A percentile compares a stretch with the other conserved stretches of the same genome.
These are phyloP conservation scores for Globia sparganii DNA, from an alignment of 2,888 invertebrate species.

Conservation along the genomic window DNA sequence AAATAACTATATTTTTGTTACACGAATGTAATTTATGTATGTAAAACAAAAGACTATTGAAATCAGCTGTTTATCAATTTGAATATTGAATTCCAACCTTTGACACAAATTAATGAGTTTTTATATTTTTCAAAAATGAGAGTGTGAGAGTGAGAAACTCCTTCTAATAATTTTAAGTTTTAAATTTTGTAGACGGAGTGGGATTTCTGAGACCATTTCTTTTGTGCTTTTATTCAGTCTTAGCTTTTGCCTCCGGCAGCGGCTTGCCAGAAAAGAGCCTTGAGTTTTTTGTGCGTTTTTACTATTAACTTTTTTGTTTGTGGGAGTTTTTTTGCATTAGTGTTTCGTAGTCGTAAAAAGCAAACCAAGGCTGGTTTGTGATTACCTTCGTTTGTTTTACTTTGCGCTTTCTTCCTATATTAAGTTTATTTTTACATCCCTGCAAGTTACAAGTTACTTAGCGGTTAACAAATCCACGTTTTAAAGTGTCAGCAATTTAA, in stretches of 20 bases:
- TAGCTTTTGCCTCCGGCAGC: conserved; percentile 51
- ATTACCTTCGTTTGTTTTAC: conserved; percentile 38
- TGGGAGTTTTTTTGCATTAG: conserved; percentile 40
- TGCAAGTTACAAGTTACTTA: neutral
- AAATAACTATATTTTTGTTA: neutral
- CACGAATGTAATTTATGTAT: neutral
- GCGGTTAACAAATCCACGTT: neutral
- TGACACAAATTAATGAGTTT: neutral
- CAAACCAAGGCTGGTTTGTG: conserved; percentile 32
- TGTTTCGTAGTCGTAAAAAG: conserved; percentile 22
- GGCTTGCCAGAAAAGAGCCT: conserved; percentile 44
- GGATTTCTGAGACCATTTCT: conserved; percentile 19
- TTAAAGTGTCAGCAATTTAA: neutral
- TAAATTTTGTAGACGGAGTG: neutral
- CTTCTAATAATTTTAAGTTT: neutral
- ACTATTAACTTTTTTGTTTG: conserved; percentile 52
- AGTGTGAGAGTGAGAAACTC: neutral
- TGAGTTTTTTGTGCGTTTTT: conserved; percentile 54
- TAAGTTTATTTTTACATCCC: neutral
- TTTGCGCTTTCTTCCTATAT: neutral
- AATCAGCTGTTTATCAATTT: neutral
- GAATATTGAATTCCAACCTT: neutral
- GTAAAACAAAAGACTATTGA: neutral
- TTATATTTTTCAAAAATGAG: neutral
- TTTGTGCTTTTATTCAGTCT: conserved; percentile 15